These are phyloP conservation scores for Deilephila porcellus DNA, from an alignment of 2,888 invertebrate species.

Conservation along the genomic window DNA sequence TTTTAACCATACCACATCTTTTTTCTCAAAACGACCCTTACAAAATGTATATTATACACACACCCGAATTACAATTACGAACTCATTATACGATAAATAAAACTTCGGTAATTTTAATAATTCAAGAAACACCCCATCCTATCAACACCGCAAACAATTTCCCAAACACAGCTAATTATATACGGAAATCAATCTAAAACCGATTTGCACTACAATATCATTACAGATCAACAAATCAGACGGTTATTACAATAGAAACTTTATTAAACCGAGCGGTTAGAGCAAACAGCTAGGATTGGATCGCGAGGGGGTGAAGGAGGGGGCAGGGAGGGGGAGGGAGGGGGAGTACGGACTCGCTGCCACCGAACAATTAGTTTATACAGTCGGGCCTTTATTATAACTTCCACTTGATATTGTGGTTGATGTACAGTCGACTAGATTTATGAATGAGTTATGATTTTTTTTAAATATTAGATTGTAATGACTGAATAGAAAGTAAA, in stretches of 20 bases:
- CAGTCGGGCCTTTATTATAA: slow-evolving; percentile 62
- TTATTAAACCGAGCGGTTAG: slow-evolving; percentile 49
- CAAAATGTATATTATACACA: no score
- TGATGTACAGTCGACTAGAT: slow-evolving; percentile 22
- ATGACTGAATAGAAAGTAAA: no score
- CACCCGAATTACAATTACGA: no score
- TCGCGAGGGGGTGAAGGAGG: slow-evolving; percentile 32
- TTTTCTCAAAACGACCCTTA: no score
- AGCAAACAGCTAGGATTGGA: slow-evolving; percentile 70
- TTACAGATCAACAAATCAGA: slow-evolving; percentile 29
- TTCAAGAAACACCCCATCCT: background rate
- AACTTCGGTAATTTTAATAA: background rate
- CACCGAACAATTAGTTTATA: slow-evolving; percentile 67
- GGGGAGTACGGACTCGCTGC: slow-evolving; percentile 33
- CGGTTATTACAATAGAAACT: slow-evolving; percentile 32
- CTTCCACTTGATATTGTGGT: slow-evolving; percentile 35
- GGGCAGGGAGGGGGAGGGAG: background rate
- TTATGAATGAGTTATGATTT: background rate
- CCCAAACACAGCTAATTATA: slow-evolving; percentile 30
- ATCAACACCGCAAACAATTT: background rate
- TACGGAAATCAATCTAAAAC: slow-evolving; percentile 24
- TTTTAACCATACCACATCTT: no score
- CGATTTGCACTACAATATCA: slow-evolving; percentile 11
- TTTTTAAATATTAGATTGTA: background rate
- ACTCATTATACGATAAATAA: no score